A percentile compares a stretch with the other conserved stretches of the same genome.
Evolutionary conservation across 2,797 vertebrate genomes (phyloP).

Genomic region (Cottoperca gobio): DNA sequence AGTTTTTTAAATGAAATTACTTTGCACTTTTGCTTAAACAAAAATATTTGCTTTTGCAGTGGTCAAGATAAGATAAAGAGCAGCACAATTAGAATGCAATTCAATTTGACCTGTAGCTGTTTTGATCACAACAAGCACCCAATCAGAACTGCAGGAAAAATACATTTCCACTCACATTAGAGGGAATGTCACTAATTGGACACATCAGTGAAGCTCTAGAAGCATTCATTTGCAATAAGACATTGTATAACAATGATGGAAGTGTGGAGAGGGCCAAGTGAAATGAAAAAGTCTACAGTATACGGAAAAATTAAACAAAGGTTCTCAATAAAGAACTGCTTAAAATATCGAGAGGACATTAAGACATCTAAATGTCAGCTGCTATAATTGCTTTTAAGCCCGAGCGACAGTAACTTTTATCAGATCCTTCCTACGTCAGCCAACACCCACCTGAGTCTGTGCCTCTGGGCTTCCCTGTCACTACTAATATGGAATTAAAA

Average conservation of each 20-base stretch:
- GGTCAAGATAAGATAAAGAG: neutral
- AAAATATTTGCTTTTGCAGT: neutral
- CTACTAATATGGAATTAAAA: conserved; percentile 35
- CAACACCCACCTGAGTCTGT: conserved; percentile 26
- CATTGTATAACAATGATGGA: neutral
- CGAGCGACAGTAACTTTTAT: conserved; percentile 7
- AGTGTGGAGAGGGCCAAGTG: neutral
- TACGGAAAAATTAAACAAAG: neutral
- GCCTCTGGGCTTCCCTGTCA: conserved; percentile 23
- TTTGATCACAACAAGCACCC: neutral
- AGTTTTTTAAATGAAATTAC: neutral
- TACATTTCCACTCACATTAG: neutral
- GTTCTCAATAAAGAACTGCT: conserved; percentile 22
- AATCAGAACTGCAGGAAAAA: neutral
- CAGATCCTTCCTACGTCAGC: conserved; percentile 16
- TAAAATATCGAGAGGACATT: neutral
- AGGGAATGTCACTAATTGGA: neutral
- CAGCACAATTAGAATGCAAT: neutral
- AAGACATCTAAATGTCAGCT: conserved; percentile 35
- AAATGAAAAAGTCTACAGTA: neutral
- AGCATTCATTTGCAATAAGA: neutral
- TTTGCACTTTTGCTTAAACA: neutral
- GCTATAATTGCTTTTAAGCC: conserved; percentile 16
- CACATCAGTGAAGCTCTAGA: neutral
- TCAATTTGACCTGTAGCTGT: neutral